Evolutionary conservation across 2,888 invertebrate species (phyloP).

Genomic region (Heliothis peltigera): DNA sequence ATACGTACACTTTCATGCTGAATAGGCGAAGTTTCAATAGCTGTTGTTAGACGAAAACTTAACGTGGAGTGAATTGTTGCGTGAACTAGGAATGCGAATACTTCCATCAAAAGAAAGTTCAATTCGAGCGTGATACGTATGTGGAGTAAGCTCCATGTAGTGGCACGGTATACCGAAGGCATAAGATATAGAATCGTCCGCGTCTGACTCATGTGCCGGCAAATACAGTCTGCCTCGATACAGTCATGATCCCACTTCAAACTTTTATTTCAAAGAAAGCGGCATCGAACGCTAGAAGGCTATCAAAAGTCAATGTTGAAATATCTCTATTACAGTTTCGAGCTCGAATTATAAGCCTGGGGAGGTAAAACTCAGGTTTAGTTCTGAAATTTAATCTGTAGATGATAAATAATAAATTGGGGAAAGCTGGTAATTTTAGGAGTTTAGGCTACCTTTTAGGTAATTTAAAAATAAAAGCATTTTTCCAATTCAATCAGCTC

Average conservation of each 20-base stretch:
- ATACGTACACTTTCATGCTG: constrained; percentile 59
- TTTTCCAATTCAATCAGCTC: too few species aligned
- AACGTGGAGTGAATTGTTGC: constrained; percentile 75
- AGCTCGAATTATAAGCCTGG: constrained; percentile 49
- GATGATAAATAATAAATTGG: constrained; percentile 1
- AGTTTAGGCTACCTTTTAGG: too few species aligned
- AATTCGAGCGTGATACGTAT: constrained; percentile 61
- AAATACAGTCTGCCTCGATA: constrained; percentile 64
- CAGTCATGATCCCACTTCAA: constrained; percentile 72
- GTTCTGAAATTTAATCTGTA: constrained; percentile 13
- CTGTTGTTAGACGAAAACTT: constrained; percentile 77
- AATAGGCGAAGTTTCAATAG: constrained; percentile 75
- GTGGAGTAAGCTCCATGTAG: constrained; percentile 37
- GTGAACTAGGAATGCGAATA: constrained; percentile 75
- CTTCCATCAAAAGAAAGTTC: constrained; percentile 74
- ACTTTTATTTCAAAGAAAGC: constrained; percentile 76
- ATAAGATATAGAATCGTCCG: constrained; percentile 64
- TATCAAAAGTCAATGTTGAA: constrained; percentile 65
- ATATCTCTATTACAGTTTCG: constrained; percentile 64
- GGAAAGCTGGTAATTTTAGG: too few species aligned
- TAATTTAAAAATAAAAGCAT: too few species aligned
- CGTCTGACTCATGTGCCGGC: constrained; percentile 37
- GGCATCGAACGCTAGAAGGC: constrained; percentile 61
- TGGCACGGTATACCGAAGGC: constrained; percentile 58
- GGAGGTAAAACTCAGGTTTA: constrained; percentile 6